Percentiles rank a stretch among this genome's conserved stretches.
Evolutionary conservation across 1,140 invertebrate species (phyloP).

Genomic region (Leptopilina boulardi): DNA sequence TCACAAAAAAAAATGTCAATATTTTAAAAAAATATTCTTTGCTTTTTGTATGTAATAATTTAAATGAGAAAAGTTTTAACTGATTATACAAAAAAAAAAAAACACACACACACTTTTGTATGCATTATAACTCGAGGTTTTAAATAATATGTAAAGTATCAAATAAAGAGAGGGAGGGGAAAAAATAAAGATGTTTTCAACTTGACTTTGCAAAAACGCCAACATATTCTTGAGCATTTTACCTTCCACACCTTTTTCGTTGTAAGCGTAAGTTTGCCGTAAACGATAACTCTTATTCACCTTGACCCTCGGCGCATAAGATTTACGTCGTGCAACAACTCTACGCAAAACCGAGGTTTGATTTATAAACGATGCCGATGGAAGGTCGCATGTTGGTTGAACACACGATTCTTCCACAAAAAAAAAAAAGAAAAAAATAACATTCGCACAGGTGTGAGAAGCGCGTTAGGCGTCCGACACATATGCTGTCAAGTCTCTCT

Average conservation of each 20-base stretch:
- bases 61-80: no score
- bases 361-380: conserved; percentile 32
- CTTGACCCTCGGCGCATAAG: background rate
- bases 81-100: no score
- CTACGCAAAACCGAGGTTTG: conserved; percentile 28
- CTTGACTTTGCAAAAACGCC: background rate
- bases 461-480: background rate
- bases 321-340: conserved; percentile 28
- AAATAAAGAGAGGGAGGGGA: background rate
- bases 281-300: conserved; percentile 33
- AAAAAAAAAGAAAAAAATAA: no score
- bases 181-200: conserved; percentile 6
- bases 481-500: background rate
- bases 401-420: conserved; percentile 6
- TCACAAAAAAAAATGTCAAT: background rate
- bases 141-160: conserved; percentile 18
- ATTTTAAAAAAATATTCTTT: no score
- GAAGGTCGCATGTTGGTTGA: conserved; percentile 26
- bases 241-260: conserved; percentile 25
- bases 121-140: background rate
- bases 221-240: conserved; percentile 21
- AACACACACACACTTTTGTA: no score
- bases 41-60: no score
- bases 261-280: conserved; percentile 19
- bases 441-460: conserved; percentile 19